phyloP scores from a whole-genome alignment of 1,140 invertebrate species.

The Ephestia elutella region DNA sequence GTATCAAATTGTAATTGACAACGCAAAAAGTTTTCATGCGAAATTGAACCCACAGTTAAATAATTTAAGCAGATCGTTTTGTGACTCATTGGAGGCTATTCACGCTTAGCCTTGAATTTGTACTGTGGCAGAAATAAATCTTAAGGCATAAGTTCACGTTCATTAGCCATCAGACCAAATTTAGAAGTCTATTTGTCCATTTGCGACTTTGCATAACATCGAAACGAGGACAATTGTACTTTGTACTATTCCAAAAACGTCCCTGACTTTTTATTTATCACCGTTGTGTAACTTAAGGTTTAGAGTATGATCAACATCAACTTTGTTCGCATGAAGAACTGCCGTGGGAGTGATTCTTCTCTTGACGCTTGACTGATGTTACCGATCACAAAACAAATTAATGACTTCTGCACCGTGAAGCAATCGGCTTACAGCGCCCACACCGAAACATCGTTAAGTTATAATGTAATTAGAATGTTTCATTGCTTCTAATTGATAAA shows the following conservation, averaged over 20 bases:
- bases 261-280: constrained; percentile 35
- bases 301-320: constrained; percentile 24
- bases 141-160: constrained; percentile 21
- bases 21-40: constrained; percentile 25
- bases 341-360: constrained; percentile 46
- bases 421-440: constrained; percentile 25
- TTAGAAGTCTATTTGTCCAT: constrained; percentile 18
- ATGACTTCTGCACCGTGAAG: constrained; percentile 36
- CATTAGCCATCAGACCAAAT: constrained; percentile 32
- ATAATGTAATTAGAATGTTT: constrained; percentile 17
- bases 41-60: constrained; percentile 35
- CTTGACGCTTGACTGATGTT: constrained; percentile 63
- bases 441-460: constrained; percentile 19
- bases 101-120: constrained; percentile 39
- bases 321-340: constrained; percentile 29
- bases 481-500: background rate
- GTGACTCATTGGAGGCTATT: constrained; percentile 39
- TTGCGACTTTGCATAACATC: constrained; percentile 15
- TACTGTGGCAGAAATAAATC: constrained; percentile 1
- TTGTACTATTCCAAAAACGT: constrained; percentile 16
- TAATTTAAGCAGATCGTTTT: constrained; percentile 49
- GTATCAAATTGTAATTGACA: constrained; percentile 5
- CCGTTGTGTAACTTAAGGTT: constrained; percentile 31
- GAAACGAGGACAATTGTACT: constrained; percentile 21
- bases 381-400: constrained; percentile 55